Base-by-base conservation (phyloP, 2,797 vertebrate genomes). In the Mormyrus hasselquistii region DNA sequence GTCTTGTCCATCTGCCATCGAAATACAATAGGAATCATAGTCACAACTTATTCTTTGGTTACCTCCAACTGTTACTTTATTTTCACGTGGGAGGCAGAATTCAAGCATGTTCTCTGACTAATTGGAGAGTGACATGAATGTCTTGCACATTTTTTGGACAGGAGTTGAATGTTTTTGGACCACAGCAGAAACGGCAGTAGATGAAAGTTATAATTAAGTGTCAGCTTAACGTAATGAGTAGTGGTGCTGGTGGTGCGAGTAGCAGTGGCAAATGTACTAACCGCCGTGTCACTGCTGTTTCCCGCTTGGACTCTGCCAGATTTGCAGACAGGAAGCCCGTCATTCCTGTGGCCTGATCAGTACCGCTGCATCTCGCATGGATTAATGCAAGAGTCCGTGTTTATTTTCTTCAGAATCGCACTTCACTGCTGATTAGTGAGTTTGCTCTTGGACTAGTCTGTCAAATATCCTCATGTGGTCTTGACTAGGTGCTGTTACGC, bases 61-160 rank as follows among this genome's bases (percentile, higher is more conserved):
- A 76, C 87, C 87, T 88, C 87, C 87, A 38, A 73, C 87, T 73
- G 87, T 88, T 47, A 88, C 87, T 73, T 88, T 88, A 76, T 47
- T 88, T 88, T 38, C 87, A 88, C 3, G 62, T 88, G 87, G 87
- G 87, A 73, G 59, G 47, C 29, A 53, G 65, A 52, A 52, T 88
- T 88, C 79, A 87, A 55, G 88, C 89, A 89, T 88, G 87, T 88
- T 86, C 89, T 87, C 86, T 87, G 86, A 62, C 86, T 87, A 87
- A 87, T 65, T 87, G 86, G 86, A 87, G 57, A 87, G 86, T 87
- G 86, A 87, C 55, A 69, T 62, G 86, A 87, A 69, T 49, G 86
- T 87, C 86, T 87, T 87, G 86, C 86, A 87, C 87, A 87, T 87
- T 87, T 87, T 87, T 87, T 87, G 87, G 87, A 87, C 57, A 87